A percentile compares a stretch with the other conserved stretches of the same genome.
Evolutionary conservation across 2,888 invertebrate genomes (phyloP).

Genomic region (Ganaspis brasiliensis): DNA sequence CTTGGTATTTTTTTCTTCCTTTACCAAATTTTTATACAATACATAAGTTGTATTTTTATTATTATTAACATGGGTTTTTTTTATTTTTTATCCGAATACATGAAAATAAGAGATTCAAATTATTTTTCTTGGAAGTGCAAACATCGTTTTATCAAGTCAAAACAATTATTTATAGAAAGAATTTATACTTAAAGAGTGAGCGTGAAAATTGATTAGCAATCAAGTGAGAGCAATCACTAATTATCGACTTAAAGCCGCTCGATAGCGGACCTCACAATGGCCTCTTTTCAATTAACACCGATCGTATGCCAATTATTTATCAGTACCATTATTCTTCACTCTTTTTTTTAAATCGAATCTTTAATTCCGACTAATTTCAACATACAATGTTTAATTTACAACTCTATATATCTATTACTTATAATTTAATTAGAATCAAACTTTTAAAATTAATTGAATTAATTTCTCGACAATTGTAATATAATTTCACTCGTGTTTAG

Average conservation of each 20-base stretch:
- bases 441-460: too few relatives aligned
- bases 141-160: not conserved
- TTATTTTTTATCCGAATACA: not conserved
- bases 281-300: constrained; percentile 39
- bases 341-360: too few relatives aligned
- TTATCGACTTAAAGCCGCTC: constrained; percentile 25
- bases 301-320: constrained; percentile 14
- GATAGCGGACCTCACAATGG: not conserved
- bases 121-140: not conserved
- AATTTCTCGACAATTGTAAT: too few relatives aligned
- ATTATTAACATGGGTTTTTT: too few relatives aligned
- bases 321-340: not conserved
- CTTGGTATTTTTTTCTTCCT: too few relatives aligned
- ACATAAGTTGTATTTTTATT: too few relatives aligned
- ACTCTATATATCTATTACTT: too few relatives aligned
- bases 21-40: too few relatives aligned
- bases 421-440: too few relatives aligned
- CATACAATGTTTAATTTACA: too few relatives aligned
- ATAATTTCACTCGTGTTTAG: too few relatives aligned
- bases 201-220: constrained; percentile 8
- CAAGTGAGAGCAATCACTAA: constrained; percentile 28
- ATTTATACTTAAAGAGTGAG: constrained; percentile 15
- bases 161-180: constrained; percentile 2
- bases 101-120: not conserved
- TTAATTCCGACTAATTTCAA: too few relatives aligned